phyloP scores from a whole-genome alignment of 1,140 invertebrate species.

The Chironomus striatipennis region DNA sequence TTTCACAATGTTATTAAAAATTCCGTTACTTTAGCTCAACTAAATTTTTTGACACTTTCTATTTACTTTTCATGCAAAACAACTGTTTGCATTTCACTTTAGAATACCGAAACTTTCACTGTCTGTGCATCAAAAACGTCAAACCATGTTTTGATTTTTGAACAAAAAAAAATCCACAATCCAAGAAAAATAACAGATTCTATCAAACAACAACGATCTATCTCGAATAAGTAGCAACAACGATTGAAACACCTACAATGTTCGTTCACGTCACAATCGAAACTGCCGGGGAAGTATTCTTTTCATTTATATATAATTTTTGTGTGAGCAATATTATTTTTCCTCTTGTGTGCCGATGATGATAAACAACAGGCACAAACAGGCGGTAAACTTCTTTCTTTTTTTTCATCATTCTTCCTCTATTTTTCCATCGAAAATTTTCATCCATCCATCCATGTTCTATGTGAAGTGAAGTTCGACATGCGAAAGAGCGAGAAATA shows the following conservation, averaged over 20 bases:
- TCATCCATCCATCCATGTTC: too few relatives aligned
- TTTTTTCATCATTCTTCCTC: neutral
- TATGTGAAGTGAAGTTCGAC: too few relatives aligned
- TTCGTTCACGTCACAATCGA: neutral
- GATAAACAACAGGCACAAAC: neutral
- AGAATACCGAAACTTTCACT: neutral
- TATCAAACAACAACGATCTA: too few relatives aligned
- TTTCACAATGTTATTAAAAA: too few relatives aligned
- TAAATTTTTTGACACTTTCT: too few relatives aligned
- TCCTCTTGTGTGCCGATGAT: slow-evolving; percentile 1
- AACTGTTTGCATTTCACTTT: too few relatives aligned
- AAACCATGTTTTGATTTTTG: too few relatives aligned
- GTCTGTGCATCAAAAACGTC: neutral
- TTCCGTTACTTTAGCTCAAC: too few relatives aligned
- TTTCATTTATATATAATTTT: neutral
- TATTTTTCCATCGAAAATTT: neutral
- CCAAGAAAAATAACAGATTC: too few relatives aligned
- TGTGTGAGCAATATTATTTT: neutral
- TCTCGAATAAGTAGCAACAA: neutral
- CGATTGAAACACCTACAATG: neutral
- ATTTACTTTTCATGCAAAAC: too few relatives aligned
- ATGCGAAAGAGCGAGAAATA: too few relatives aligned
- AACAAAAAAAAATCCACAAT: too few relatives aligned
- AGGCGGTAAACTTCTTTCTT: slow-evolving; percentile 12
- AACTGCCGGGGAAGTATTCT: neutral